Conservation (phyloP, 1,140 invertebrate species). For the Cyphomyrmex costatus region DNA sequence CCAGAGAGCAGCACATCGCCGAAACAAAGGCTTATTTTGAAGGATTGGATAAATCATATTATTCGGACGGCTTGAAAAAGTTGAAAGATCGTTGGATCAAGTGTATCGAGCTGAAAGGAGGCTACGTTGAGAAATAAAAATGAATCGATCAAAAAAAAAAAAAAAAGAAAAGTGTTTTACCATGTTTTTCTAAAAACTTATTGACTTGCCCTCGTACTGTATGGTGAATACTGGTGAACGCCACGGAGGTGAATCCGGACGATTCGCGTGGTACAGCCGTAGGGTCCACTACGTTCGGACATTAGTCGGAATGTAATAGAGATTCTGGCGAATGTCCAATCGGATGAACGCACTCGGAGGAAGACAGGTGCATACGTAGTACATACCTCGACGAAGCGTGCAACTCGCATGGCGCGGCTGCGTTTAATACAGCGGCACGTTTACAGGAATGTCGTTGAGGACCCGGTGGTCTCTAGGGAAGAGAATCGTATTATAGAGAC, state of each 20-base stretch:
- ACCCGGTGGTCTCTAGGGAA: slow-evolving; percentile 5
- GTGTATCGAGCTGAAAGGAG: too few species aligned
- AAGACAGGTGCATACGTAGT: slow-evolving; percentile 51
- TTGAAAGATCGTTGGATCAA: too few species aligned
- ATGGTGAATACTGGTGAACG: too few species aligned
- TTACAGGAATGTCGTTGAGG: slow-evolving; percentile 52
- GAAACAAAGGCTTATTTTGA: too few species aligned
- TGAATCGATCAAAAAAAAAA: too few species aligned
- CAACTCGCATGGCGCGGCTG: neutral
- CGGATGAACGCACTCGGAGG: slow-evolving; percentile 70
- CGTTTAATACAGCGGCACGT: slow-evolving; percentile 61
- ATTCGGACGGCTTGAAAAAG: too few species aligned
- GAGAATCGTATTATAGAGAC: slow-evolving; percentile 19
- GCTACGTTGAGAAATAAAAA: too few species aligned
- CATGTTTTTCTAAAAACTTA: too few species aligned
- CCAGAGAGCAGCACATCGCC: too few species aligned
- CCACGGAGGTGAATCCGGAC: slow-evolving; percentile 66
- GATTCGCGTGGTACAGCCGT: slow-evolving; percentile 67
- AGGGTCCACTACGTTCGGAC: slow-evolving; percentile 62
- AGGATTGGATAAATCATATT: too few species aligned
- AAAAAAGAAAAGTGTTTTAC: too few species aligned
- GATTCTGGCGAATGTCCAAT: slow-evolving; percentile 79
- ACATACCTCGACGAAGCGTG: slow-evolving; percentile 25
- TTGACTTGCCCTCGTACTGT: too few species aligned
- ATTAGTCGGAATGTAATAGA: slow-evolving; percentile 81